Evolutionary conservation across 1,140 invertebrate genomes (phyloP).

Genomic region (Branchinecta lynchi): DNA sequence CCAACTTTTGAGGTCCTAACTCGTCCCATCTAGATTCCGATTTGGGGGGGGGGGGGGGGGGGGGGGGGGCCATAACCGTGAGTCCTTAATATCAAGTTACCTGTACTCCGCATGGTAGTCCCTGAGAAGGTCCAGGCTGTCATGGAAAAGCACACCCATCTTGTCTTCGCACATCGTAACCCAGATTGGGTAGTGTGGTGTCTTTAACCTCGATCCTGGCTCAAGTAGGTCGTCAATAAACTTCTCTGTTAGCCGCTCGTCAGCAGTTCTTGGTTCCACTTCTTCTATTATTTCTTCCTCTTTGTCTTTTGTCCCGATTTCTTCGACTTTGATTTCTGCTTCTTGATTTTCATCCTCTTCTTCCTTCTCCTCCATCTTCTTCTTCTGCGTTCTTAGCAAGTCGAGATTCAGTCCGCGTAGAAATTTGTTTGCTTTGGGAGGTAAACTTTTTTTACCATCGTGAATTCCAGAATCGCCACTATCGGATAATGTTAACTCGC

Average conservation of each 20-base stretch:
- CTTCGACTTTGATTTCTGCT: conserved; percentile 24
- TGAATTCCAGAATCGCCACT: no score
- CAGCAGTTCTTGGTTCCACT: no score
- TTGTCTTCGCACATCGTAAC: conserved; percentile 51
- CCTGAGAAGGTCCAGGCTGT: conserved; percentile 55
- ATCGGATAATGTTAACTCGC: no score
- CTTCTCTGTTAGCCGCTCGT: no score
- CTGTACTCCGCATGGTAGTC: conserved; percentile 66
- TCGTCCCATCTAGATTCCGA: neutral
- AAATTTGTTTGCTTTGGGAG: no score
- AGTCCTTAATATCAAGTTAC: conserved; percentile 31
- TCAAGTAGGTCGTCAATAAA: conserved; percentile 27
- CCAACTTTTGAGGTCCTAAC: neutral
- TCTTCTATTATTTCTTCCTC: no score
- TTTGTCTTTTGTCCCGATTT: neutral
- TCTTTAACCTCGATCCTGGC: conserved; percentile 62
- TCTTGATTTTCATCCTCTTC: no score
- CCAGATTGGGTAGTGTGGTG: conserved; percentile 65
- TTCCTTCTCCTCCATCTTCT: no score
- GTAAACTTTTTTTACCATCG: no score
- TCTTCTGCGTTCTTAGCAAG: no score
- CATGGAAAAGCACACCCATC: conserved; percentile 60
- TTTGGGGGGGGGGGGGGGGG: neutral
- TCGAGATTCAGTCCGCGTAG: no score
- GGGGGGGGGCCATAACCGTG: no score